Evolutionary conservation across 2,797 vertebrate species (phyloP), one percentile per base, ranked within the genome.

Genomic region (Danionella dracula): DNA sequence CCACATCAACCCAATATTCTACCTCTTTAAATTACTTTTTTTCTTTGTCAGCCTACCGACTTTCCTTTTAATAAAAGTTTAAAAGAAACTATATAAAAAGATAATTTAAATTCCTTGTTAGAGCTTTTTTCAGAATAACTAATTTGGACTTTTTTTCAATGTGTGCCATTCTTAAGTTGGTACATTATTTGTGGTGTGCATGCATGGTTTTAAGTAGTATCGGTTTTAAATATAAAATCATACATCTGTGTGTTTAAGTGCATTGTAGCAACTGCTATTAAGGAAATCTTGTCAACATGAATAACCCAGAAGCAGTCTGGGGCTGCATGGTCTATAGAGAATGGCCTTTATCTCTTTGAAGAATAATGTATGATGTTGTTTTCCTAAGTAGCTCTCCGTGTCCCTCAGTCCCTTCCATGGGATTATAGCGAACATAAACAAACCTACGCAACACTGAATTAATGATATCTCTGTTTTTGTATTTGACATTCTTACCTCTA

Each of bases 1-100:
- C 61, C 21, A 40, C 69, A 55, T 71, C 57, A 70, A 44, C 23
- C 54, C 50, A 48, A 57, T 61, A 48, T 51, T 63, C 65, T 53
- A 44, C 50, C 45, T 29, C 27, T 21, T 57, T 29, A 56, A 48
- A 13, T 32, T 38, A 8, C 11, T 55, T 27, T 27, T 27, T 27
- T 42, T 42, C 61, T 5, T 66, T 67, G 61, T 50, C 34, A 29
- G 17, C 46, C 53, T 49, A 45, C 37, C 16, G 23, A 10, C 27
- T 1, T 62, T 31, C 62, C 38, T 54, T 54, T 56, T 62, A 27
- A 20, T 4, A 15, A 2, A 8, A 16, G 11, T 51, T 63, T 7
- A 45, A n/a, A 55, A 55, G 10, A 54, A 54, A 45, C 48, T 4
- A 42, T 40, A 6, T 8, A 19, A 31, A 37, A 6, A 11, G 7